These are phyloP conservation scores for Thermophis baileyi DNA, from an alignment of 2,113 vertebrate species.

Conservation along the genomic window DNA sequence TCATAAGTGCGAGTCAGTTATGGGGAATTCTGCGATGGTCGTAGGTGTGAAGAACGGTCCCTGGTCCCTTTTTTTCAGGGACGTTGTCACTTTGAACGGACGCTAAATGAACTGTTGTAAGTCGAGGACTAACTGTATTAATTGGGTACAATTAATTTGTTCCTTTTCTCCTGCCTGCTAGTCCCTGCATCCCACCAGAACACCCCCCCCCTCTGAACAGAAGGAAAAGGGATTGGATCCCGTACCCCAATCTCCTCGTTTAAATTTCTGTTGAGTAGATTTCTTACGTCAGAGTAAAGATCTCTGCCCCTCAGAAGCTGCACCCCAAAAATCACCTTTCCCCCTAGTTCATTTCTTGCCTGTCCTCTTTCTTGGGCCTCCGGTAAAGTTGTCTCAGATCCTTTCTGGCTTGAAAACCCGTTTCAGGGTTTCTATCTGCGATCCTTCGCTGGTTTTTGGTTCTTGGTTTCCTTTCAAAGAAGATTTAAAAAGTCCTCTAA, in stretches of 20 bases:
- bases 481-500: background rate
- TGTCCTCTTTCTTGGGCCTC: background rate
- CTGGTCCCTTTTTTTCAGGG: too few relatives aligned
- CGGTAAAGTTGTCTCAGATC: background rate
- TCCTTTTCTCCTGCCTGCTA: slow-evolving; percentile 41
- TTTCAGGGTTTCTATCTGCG: background rate
- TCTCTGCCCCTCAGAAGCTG: background rate
- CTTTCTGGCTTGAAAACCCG: background rate
- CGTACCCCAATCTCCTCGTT: background rate
- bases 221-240: too few relatives aligned
- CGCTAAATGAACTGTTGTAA: too few relatives aligned
- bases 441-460: background rate
- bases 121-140: too few relatives aligned
- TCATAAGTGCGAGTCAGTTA: too few relatives aligned
- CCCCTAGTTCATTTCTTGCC: background rate
- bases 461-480: too few relatives aligned
- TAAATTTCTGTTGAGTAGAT: too few relatives aligned
- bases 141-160: slow-evolving; percentile 75
- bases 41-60: too few relatives aligned
- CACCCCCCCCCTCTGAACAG: background rate
- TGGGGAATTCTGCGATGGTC: too few relatives aligned
- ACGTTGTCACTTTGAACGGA: too few relatives aligned
- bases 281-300: background rate
- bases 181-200: background rate
- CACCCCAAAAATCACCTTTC: background rate